Evolutionary conservation across 2,113 vertebrate genomes (phyloP).

Genomic region (Genyomyrus donnyi): DNA sequence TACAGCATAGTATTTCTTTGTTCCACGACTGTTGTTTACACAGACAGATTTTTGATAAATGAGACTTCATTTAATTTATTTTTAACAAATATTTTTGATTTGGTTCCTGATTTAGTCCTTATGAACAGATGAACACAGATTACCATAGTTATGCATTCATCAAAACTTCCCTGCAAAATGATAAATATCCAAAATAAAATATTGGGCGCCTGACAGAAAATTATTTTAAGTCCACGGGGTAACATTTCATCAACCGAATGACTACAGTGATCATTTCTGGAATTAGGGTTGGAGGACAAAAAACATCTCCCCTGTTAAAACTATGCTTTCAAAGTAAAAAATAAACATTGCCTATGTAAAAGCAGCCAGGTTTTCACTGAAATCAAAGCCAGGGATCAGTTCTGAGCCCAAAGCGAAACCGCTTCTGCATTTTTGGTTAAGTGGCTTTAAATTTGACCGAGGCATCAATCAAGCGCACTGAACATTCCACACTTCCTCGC

Average conservation of each 20-base stretch:
- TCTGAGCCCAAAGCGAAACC: slow-evolving; percentile 35
- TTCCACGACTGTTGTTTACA: background rate
- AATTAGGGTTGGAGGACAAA: background rate
- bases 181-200: background rate
- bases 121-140: background rate
- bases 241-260: background rate
- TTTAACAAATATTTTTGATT: background rate
- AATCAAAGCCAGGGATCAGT: slow-evolving; percentile 29
- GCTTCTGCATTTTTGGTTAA: slow-evolving; percentile 39
- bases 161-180: background rate
- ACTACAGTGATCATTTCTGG: background rate
- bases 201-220: background rate
- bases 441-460: slow-evolving; percentile 23
- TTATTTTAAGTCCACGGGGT: background rate
- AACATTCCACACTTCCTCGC: slow-evolving; percentile 39
- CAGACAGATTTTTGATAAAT: background rate
- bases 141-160: background rate
- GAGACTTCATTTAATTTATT: background rate
- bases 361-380: slow-evolving; percentile 9
- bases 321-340: background rate
- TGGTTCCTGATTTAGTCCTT: background rate
- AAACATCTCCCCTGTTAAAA: background rate
- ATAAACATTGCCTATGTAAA: background rate
- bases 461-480: slow-evolving; percentile 22
- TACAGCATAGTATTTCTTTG: background rate